Evolutionary conservation across 2,888 invertebrate genomes (phyloP), one percentile per base, ranked within the genome.

Genomic region (Julus scanicus): DNA sequence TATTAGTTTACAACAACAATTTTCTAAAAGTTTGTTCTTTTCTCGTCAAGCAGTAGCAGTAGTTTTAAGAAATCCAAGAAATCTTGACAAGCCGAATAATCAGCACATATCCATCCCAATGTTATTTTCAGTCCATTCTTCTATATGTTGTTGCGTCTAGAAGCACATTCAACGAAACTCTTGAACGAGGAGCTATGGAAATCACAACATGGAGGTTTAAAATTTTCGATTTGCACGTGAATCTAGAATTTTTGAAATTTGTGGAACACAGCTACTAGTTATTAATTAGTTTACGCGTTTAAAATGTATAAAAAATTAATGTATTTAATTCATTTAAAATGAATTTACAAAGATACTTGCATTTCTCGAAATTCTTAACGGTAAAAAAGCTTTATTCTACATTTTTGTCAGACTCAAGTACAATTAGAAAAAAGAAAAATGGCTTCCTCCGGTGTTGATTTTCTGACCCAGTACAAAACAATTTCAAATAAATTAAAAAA

Each of bases 401-500:
- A 9, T n/a, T 63, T n/a, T 4, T 17, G 57, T n/a, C 9, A 71
- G 71, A 29, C 1, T 9, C 0, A 71, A 20, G 71, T 71, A 29
- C 71, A 71, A 71, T 71, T 71, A 9, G 20, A 71, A 71, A 0
- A 71, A 71, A n/a, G 9, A 29, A 71, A 48, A 84, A 84, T 84
- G 84, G 84, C 84, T 84, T 84, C 84, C 17, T 84, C 84, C 11
- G 84, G 84, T 44, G 88, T 84, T 88, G 90, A 90, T 88, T 90
- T 90, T 57, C 84, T 90, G 49, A 89, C 89, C 17, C 90, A 90
- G 84, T 90, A 90, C 63, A 89, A 89, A 89, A 88, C 87, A 13
- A 90, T 90, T 87, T 90, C 90, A 13, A 89, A 88, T 40, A 90
- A 90, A 89, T 86, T 90, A 20, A 90, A 90, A 88, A 90, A 90